A percentile compares a stretch with the other conserved stretches of the same genome.
phyloP scores from a whole-genome alignment of 2,888 invertebrate species.

The Ligdia adustata region DNA sequence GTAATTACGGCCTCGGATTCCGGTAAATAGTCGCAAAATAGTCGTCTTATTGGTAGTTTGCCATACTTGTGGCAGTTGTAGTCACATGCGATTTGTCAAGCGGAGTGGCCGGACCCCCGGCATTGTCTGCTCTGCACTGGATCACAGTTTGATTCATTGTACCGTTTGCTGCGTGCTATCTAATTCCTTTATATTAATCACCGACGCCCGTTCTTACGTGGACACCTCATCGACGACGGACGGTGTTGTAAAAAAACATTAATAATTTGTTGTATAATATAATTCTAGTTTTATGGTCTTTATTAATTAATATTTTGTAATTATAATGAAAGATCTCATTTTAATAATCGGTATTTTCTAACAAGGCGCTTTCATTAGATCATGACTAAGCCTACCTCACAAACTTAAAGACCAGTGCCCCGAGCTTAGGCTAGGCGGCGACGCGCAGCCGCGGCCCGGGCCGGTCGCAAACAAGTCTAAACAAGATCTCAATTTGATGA shows the following conservation, averaged over 20 bases:
- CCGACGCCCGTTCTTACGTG: conserved; percentile 57
- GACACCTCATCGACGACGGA: conserved; percentile 59
- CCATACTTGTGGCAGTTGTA: conserved; percentile 34
- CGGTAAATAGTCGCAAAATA: conserved; percentile 10
- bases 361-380: conserved; percentile 84
- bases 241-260: conserved; percentile 73
- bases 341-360: conserved; percentile 85
- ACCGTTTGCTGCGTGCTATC: conserved; percentile 70
- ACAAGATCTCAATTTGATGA: conserved; percentile 84
- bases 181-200: conserved; percentile 53
- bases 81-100: conserved; percentile 33
- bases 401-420: conserved; percentile 73
- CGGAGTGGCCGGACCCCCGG: too few relatives aligned
- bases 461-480: conserved; percentile 78
- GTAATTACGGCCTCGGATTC: conserved; percentile 1
- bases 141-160: conserved; percentile 67
- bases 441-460: conserved; percentile 47
- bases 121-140: conserved; percentile 13
- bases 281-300: conserved; percentile 81
- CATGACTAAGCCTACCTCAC: conserved; percentile 85
- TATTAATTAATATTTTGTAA: conserved; percentile 81
- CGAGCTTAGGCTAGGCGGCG: conserved; percentile 32
- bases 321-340: conserved; percentile 85
- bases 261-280: conserved; percentile 82
- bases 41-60: conserved; percentile 29